These are phyloP conservation scores for Pangasius djambal DNA, from an alignment of 2,797 vertebrate species.

Conservation along the genomic window DNA sequence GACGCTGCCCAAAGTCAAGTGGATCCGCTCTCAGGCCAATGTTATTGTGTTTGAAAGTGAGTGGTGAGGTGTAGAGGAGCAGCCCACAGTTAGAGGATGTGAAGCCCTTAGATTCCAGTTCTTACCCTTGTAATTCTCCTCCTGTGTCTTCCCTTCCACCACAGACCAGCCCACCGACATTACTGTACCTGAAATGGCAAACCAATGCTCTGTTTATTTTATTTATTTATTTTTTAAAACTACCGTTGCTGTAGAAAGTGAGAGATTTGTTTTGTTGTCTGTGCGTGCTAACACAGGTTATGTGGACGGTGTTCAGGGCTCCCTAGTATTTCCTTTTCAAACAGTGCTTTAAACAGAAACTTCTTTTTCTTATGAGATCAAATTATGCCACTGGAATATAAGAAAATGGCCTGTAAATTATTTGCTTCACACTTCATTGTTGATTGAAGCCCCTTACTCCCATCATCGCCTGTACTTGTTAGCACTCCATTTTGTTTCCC, in stretches of 20 bases:
- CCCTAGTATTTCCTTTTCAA: not conserved
- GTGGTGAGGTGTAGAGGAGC: conserved; percentile 72
- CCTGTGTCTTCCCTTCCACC: conserved; percentile 55
- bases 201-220: not conserved
- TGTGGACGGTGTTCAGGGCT: not conserved
- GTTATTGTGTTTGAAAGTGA: conserved; percentile 95
- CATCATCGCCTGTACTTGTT: conserved; percentile 60
- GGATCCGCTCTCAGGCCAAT: conserved; percentile 95
- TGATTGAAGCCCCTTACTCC: conserved; percentile 42
- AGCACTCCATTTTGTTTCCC: conserved; percentile 55
- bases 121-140: conserved; percentile 44
- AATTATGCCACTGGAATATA: not conserved
- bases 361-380: not conserved
- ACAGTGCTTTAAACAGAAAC: no score
- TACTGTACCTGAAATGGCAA: not conserved
- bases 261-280: not conserved
- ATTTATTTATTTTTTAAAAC: not conserved
- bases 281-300: not conserved
- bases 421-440: conserved; percentile 13
- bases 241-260: not conserved
- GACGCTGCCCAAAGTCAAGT: conserved; percentile 92
- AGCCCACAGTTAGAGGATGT: conserved; percentile 63
- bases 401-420: not conserved
- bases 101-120: conserved; percentile 60
- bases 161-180: not conserved